phyloP scores from a whole-genome alignment of 2,888 invertebrate genomes.

The Zeuzera pyrina region DNA sequence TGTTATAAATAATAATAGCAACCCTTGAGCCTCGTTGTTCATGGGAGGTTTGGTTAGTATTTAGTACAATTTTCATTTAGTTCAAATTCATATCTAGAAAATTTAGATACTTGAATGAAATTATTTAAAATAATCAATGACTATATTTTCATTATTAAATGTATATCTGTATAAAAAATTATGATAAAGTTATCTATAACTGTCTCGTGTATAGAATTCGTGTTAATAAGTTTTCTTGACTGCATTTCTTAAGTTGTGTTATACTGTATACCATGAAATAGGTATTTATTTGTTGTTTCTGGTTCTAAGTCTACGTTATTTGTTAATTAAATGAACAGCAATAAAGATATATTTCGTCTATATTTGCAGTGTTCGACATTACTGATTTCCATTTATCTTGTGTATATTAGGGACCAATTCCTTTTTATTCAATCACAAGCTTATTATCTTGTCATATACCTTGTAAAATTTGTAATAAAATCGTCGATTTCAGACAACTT shows the following conservation, averaged over 20 bases:
- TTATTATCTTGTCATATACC: no score
- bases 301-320: conserved; percentile 66
- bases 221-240: conserved; percentile 31
- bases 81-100: conserved; percentile 45
- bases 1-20: conserved; percentile 25
- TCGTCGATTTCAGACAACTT: no score
- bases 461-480: no score
- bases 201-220: conserved; percentile 23
- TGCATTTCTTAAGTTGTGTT: conserved; percentile 40
- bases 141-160: conserved; percentile 17
- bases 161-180: conserved; percentile 35
- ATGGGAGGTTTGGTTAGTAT: conserved; percentile 37
- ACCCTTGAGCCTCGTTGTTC: conserved; percentile 5
- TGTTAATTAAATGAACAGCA: conserved; percentile 63
- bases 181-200: conserved; percentile 17
- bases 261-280: conserved; percentile 53
- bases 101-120: conserved; percentile 35
- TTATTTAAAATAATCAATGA: conserved; percentile 22
- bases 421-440: no score
- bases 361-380: no score
- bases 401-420: no score
- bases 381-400: no score
- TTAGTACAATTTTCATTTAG: conserved; percentile 63
- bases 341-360: conserved; percentile 58
- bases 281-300: conserved; percentile 70